Conservation (phyloP, 2,113 vertebrate genomes). For the Rhipidura dahli region DNA sequence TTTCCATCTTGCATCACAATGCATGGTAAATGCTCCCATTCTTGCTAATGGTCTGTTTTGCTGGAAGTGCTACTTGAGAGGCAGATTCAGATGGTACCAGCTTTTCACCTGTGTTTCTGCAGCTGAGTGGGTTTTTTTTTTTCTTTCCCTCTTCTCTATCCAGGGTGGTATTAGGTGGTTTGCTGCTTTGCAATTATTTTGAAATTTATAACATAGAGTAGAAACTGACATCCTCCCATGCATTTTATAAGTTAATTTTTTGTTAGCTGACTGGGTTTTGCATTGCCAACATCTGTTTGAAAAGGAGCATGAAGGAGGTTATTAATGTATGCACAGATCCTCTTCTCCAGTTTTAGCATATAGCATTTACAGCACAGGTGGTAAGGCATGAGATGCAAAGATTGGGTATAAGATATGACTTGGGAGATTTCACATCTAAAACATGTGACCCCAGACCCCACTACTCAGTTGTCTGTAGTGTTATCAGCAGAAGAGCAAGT, state of each 20-base stretch:
- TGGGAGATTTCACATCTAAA: neutral
- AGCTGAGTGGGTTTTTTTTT: neutral
- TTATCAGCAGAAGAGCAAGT: neutral
- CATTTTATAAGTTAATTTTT: neutral
- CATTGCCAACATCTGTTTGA: neutral
- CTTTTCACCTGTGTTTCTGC: neutral
- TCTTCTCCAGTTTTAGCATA: neutral
- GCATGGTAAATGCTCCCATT: neutral
- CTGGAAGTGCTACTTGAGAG: neutral
- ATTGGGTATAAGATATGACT: neutral
- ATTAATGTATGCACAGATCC: neutral
- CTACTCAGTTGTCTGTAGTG: neutral
- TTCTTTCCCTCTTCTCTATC: rapidly evolving
- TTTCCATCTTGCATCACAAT: neutral
- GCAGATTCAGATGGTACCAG: neutral
- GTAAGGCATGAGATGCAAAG: neutral
- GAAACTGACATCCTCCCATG: neutral
- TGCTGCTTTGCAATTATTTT: neutral
- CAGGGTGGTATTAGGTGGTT: neutral
- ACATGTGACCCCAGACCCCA: neutral
- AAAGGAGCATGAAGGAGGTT: neutral
- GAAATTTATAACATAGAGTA: neutral
- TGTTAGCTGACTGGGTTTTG: neutral
- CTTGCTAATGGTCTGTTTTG: neutral
- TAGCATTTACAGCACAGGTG: neutral